These are phyloP conservation scores for Atractosteus spatula DNA, from an alignment of 2,113 vertebrate genomes.

Conservation along the genomic window DNA sequence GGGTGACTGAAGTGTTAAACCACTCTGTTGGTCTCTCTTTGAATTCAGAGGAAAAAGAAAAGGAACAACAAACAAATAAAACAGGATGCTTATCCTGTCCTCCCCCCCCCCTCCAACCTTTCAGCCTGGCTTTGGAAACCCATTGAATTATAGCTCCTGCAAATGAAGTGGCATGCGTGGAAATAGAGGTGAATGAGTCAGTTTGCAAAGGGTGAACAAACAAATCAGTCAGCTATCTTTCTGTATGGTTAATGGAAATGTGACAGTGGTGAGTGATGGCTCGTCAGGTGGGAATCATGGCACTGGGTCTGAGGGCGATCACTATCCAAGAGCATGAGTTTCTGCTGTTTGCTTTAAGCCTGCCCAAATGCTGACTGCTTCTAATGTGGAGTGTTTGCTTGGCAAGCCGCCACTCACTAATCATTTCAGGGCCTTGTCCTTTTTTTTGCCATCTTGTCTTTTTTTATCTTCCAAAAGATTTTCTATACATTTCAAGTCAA, in stretches of 20 bases:
- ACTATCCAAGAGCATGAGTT: background rate
- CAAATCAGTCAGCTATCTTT: slow-evolving; percentile 28
- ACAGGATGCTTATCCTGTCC: no score
- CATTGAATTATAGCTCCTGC: background rate
- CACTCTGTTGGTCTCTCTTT: background rate
- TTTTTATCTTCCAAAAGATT: background rate
- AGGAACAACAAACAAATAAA: background rate
- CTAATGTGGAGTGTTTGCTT: background rate
- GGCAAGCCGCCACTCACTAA: background rate
- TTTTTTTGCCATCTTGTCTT: background rate
- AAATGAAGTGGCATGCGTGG: slow-evolving; percentile 11
- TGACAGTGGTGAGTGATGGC: background rate
- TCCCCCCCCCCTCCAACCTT: no score
- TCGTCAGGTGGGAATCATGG: slow-evolving; percentile 5
- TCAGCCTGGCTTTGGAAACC: background rate
- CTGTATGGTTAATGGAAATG: background rate
- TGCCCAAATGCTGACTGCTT: background rate
- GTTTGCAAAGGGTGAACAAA: slow-evolving; percentile 23
- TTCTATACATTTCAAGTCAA: background rate
- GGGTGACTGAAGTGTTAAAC: slow-evolving; percentile 6
- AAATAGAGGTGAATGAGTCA: slow-evolving; percentile 11
- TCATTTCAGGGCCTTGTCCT: slow-evolving; percentile 3
- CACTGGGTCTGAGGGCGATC: background rate
- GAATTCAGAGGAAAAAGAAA: background rate
- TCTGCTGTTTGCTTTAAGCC: background rate